Base-by-base conservation (phyloP, 2,797 vertebrate genomes). In the Amphiprion clarkii region DNA sequence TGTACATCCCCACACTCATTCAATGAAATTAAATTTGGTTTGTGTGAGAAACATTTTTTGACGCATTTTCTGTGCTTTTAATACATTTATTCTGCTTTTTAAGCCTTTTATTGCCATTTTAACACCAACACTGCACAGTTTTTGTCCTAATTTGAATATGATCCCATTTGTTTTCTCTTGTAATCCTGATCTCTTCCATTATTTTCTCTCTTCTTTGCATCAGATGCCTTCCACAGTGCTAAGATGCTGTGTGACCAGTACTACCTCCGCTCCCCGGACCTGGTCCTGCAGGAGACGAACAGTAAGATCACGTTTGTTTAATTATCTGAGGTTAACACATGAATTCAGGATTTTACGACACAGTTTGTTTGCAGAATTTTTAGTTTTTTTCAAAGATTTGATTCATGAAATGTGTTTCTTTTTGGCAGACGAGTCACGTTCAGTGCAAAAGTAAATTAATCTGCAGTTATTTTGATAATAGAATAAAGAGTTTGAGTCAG, bases 211-310 rank as follows among this genome's bases (percentile, higher is more conserved):
- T 10, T 56, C 0, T n/a, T 13, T 62, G 72, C 40, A 7, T 53
- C 84, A 99, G 97, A 99, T 2, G 97, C 98, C 69, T 97, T 95
- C 7, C 95, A 96, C 74, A 97, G 97, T 92, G 96, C 98, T 84
- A 98, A 97, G 93, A 96, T 97, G 85, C 86, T 99, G 67, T 99
- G 98, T 75, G 96, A 99, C 87, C 97, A 98, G 86, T 98, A 98
- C 72, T 99, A 99, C 86, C 95, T 98, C 78, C 89, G 92, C 78
- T 97, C 98, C 0, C 98, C 98, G 0, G 96, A 96, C 4, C 88
- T 99, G 74, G 78, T 95, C 64, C 95, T 98, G 8, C 92, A 95
- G 76, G 96, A 98, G 90, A 89, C 95, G 75, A 97, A 95, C 19
- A 88, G 98, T 99, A 93, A 96, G 96, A 78, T 1, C 1, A 40